phyloP scores from a whole-genome alignment of 2,888 invertebrate species.

The Copidosoma aretas region DNA sequence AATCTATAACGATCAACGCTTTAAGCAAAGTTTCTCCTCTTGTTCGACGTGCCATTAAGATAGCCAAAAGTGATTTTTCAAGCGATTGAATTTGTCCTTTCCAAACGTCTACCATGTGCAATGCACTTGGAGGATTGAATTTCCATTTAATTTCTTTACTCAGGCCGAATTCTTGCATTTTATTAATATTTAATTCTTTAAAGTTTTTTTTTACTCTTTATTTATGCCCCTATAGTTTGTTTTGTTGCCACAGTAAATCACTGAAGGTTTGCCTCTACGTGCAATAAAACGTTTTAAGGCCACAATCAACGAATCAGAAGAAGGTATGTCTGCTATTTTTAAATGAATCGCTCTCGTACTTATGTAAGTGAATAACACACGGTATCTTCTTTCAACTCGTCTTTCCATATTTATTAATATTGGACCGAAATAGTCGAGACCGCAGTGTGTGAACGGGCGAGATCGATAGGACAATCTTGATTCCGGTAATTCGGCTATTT shows the following conservation, averaged over 20 bases:
- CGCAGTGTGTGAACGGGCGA: constrained; percentile 34
- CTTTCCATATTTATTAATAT: too few relatives aligned
- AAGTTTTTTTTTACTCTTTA: not conserved
- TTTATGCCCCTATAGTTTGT: constrained; percentile 17
- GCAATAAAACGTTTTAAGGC: constrained; percentile 33
- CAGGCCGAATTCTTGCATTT: not conserved
- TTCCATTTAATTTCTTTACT: constrained; percentile 1
- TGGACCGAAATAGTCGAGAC: constrained; percentile 41
- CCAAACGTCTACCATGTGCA: constrained; percentile 19
- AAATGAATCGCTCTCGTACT: constrained; percentile 36
- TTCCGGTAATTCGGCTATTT: constrained; percentile 30
- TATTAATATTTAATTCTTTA: not conserved
- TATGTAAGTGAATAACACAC: constrained; percentile 39
- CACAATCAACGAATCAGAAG: constrained; percentile 30
- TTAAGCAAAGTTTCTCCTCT: constrained; percentile 24
- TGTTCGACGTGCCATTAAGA: constrained; percentile 9
- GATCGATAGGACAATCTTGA: constrained; percentile 16
- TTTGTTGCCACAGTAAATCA: constrained; percentile 22
- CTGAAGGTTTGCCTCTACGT: constrained; percentile 29
- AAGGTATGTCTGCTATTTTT: constrained; percentile 24
- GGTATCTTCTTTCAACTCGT: too few relatives aligned
- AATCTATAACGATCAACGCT: constrained; percentile 29
- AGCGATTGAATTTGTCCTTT: constrained; percentile 19
- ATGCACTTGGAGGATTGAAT: constrained; percentile 23
- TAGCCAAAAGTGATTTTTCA: constrained; percentile 11